Base-by-base conservation (phyloP, 1,140 invertebrate genomes). In the Lepidurus couesii region DNA sequence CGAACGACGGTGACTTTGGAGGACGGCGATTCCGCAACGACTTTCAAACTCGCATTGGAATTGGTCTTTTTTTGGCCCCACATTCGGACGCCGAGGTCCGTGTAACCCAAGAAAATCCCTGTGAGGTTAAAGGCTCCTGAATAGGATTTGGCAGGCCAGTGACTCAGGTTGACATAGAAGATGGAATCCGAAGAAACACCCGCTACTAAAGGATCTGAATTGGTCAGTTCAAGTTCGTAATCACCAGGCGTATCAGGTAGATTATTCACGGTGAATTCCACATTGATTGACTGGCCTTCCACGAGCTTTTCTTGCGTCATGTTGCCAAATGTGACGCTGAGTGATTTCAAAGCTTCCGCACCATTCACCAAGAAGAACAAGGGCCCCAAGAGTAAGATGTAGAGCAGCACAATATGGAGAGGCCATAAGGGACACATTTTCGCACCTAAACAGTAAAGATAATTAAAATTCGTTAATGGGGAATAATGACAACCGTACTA, bases 21-120 rank as follows among this genome's bases (percentile, higher is more conserved):
- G 0, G 81, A 79, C 7, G 86, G 82, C 24, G 85, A 84, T n/a
- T 82, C 80, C 0, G 82, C 73, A 45, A 81, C 75, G 13, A 80
- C 73, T 10, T 80, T 42, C 44, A n/a, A 79, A 42, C 78, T 79
- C 6, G 42, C 44, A 75, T 83, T 80, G 34, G 43, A 26, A n/a
- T 47, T 74, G 11, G 77, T 44, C n/a, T 79, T 75, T 53, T 81
- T 80, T 44, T 79, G 80, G 47, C 82, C 79, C 44, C 75, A 80
- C n/a, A 82, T 74, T 10, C 81, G 81, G 0, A 85, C 77, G 26
- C 82, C 82, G 11, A 87, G 80, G 75, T 84, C 83, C 1, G 85
- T 85, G 80, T 88, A 87, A 82, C 91, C 91, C 73, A 92, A 83
- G 84, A 92, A 92, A 10, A 88, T 85, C 34, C 88, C 91, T 42